Percentiles rank a stretch among this genome's conserved stretches.
These are phyloP conservation scores for Epinephelus fuscoguttatus DNA, from an alignment of 2,113 vertebrate species.

Conservation along the genomic window DNA sequence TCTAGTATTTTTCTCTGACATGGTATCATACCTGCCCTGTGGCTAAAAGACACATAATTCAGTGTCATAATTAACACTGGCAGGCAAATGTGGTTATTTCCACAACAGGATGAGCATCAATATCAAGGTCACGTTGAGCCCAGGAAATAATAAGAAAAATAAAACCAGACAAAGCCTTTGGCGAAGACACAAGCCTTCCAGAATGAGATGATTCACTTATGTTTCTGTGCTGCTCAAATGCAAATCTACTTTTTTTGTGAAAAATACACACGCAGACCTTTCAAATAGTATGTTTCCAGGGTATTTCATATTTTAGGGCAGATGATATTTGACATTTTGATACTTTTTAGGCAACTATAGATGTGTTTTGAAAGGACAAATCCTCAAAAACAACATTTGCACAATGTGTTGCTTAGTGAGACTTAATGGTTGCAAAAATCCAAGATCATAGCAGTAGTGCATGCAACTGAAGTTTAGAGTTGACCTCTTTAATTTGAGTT, in stretches of 20 bases:
- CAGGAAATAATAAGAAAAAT: not conserved
- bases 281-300: not conserved
- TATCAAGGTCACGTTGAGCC: constrained; percentile 14
- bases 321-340: not conserved
- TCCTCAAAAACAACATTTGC: not conserved
- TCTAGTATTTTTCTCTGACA: not conserved
- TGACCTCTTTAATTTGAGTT: not conserved
- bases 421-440: not conserved
- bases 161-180: not conserved
- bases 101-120: constrained; percentile 17
- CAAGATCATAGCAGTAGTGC: not conserved
- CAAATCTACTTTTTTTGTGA: too few relatives aligned
- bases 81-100: constrained; percentile 6
- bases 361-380: not conserved
- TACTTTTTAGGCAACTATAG: not conserved
- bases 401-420: not conserved
- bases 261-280: not conserved
- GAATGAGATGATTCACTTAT: not conserved
- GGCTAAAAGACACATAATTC: not conserved
- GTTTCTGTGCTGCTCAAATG: not conserved
- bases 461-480: too few relatives aligned
- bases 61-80: constrained; percentile 4
- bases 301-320: not conserved
- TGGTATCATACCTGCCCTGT: not conserved
- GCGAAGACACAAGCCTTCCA: not conserved